Evolutionary conservation across 2,113 vertebrate genomes (phyloP).

Genomic region (Rattus rattus): DNA sequence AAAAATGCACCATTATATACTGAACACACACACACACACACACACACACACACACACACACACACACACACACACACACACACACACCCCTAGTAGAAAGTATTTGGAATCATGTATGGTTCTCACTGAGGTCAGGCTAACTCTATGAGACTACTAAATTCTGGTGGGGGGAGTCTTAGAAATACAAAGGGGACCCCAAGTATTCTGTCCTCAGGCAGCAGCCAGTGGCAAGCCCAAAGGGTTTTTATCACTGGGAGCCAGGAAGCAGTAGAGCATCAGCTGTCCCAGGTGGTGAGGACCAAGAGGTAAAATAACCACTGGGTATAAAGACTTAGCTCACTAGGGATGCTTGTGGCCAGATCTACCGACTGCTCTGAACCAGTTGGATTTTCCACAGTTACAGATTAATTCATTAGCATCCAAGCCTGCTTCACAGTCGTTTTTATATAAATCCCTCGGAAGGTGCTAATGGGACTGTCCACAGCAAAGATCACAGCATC

Average conservation of each 20-base stretch:
- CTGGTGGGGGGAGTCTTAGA: background rate
- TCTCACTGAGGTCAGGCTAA: background rate
- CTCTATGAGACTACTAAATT: background rate
- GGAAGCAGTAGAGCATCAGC: background rate
- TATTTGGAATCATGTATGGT: background rate
- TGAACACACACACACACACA: background rate
- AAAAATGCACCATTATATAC: background rate
- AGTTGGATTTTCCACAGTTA: background rate
- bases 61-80: background rate
- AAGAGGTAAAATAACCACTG: no score
- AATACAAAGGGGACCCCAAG: background rate
- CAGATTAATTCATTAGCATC: conserved; percentile 30
- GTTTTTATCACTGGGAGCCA: background rate
- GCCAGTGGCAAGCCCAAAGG: background rate
- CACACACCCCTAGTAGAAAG: background rate
- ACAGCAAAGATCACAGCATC: background rate
- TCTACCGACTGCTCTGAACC: background rate
- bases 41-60: background rate
- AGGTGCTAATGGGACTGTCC: conserved; percentile 17
- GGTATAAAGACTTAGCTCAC: background rate
- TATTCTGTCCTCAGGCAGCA: background rate
- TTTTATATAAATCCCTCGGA: conserved; percentile 48
- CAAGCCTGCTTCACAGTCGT: background rate
- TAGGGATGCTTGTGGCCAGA: background rate
- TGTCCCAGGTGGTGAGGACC: background rate